These are phyloP conservation scores for Sakesphorus luctuosus DNA, from an alignment of 2,113 vertebrate species.

Conservation along the genomic window DNA sequence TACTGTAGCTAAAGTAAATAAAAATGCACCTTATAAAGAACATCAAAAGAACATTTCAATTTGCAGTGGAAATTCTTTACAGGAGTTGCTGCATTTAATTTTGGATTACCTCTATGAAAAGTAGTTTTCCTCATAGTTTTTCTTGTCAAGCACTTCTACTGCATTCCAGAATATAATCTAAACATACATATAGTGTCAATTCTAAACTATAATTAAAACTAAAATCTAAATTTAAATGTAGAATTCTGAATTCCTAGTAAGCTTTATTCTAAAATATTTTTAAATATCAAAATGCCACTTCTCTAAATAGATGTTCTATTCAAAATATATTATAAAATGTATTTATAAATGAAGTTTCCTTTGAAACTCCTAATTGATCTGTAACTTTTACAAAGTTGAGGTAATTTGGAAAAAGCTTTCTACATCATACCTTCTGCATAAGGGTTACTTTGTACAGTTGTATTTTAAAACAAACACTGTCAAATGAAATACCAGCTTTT, in stretches of 20 bases:
- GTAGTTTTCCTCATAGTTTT: not conserved
- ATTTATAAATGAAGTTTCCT: not conserved
- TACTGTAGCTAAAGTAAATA: not conserved
- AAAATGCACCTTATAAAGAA: not conserved
- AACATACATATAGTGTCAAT: not conserved
- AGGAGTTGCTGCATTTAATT: not conserved
- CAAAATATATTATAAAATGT: not conserved
- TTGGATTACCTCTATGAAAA: not conserved
- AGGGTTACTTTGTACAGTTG: not conserved
- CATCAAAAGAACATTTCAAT: not conserved
- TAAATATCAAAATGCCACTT: not conserved
- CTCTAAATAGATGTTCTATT: not conserved
- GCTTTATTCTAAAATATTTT: not conserved
- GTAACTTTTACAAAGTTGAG: not conserved
- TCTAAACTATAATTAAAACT: not conserved
- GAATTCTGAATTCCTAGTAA: not conserved
- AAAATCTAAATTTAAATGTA: not conserved
- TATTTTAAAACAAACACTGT: not conserved
- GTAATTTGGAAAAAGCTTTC: not conserved
- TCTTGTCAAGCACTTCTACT: not conserved
- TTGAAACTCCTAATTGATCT: not conserved
- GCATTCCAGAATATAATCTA: not conserved
- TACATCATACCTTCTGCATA: not conserved
- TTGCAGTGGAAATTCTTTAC: not conserved
- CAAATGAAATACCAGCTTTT: not conserved